Conservation (phyloP, 2,113 vertebrate genomes). For the Euleptes europaea region DNA sequence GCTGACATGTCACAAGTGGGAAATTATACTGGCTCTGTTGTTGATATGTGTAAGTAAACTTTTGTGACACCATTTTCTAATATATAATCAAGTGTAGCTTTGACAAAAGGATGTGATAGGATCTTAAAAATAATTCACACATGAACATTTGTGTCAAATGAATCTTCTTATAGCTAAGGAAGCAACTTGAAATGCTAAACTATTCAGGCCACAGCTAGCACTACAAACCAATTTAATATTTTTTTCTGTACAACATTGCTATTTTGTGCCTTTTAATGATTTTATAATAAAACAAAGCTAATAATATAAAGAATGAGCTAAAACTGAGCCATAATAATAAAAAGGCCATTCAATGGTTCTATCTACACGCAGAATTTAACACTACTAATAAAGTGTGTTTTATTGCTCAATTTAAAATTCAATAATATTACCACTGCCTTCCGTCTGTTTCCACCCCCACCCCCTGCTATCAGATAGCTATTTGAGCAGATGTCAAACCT, state of each 20-base stretch:
- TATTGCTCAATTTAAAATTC: slow-evolving; percentile 44
- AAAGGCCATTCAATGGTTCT: slow-evolving; percentile 13
- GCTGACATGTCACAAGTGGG: neutral
- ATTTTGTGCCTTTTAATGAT: slow-evolving; percentile 29
- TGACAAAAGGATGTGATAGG: neutral
- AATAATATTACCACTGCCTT: slow-evolving; percentile 26
- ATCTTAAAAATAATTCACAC: slow-evolving; percentile 1
- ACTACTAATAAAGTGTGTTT: slow-evolving; percentile 29
- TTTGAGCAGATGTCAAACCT: slow-evolving; percentile 40
- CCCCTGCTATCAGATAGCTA: slow-evolving; percentile 17
- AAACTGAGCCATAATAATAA: slow-evolving; percentile 36
- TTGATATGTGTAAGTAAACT: neutral
- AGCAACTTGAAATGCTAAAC: slow-evolving; percentile 8
- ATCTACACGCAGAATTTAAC: slow-evolving; percentile 27
- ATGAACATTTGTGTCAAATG: neutral
- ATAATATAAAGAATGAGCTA: slow-evolving; percentile 6
- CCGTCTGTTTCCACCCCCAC: neutral
- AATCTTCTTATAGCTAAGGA: neutral
- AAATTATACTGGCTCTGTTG: neutral
- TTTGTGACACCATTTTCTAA: neutral
- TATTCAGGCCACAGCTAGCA: slow-evolving; percentile 1
- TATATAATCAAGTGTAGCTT: neutral
- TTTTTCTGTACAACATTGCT: neutral
- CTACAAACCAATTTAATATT: slow-evolving; percentile 7
- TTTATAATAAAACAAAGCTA: slow-evolving; percentile 32